Conservation (phyloP, 2,888 invertebrate genomes). For the Lochmaea capreae region DNA sequence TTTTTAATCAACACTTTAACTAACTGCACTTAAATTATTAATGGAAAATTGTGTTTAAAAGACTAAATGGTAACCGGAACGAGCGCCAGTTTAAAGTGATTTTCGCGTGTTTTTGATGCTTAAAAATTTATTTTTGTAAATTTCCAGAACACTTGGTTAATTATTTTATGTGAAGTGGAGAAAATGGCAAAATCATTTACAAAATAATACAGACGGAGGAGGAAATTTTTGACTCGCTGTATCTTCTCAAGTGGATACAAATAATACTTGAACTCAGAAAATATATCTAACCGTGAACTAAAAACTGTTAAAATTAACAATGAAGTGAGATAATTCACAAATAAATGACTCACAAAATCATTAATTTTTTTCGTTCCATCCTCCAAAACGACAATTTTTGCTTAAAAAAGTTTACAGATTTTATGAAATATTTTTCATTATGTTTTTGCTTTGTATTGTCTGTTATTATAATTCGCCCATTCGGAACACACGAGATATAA, state of each 20-base stretch:
- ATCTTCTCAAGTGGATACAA: not conserved
- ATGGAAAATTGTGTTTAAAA: constrained; percentile 46
- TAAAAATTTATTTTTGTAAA: constrained; percentile 40
- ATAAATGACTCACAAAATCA: too few relatives aligned
- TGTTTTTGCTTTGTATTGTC: too few relatives aligned
- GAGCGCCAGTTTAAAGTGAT: constrained; percentile 35
- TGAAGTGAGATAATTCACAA: too few relatives aligned
- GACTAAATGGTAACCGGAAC: constrained; percentile 2
- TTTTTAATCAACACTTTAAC: constrained; percentile 52
- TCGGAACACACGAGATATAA: too few relatives aligned
- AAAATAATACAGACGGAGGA: not conserved
- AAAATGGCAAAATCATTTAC: constrained; percentile 1
- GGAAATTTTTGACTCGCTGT: not conserved
- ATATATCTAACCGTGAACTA: too few relatives aligned
- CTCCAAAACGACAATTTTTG: too few relatives aligned
- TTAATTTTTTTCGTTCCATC: too few relatives aligned
- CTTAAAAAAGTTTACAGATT: too few relatives aligned
- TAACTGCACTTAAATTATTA: constrained; percentile 50
- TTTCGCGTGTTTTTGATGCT: constrained; percentile 46
- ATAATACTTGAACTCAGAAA: not conserved
- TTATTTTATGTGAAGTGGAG: constrained; percentile 8
- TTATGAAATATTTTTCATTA: too few relatives aligned
- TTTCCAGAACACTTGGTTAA: not conserved
- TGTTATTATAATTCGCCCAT: too few relatives aligned
- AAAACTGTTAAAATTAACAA: too few relatives aligned